These are phyloP conservation scores for Columba janthina DNA, from an alignment of 2,113 vertebrate species.

Conservation along the genomic window DNA sequence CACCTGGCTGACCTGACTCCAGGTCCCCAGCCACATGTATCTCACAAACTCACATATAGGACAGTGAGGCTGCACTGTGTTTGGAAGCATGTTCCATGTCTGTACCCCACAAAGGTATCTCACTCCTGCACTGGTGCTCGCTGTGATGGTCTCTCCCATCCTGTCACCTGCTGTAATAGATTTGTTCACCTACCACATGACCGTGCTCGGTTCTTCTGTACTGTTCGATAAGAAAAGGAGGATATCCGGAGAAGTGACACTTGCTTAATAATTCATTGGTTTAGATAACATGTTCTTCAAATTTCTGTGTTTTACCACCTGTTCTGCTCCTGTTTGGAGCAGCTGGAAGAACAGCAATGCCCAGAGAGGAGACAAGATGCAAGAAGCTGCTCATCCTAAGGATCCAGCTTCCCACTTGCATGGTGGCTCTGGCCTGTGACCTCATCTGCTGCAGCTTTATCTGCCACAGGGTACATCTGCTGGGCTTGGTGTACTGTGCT, in stretches of 20 bases:
- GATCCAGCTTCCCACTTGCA: background rate
- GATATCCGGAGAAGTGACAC: background rate
- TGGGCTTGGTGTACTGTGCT: background rate
- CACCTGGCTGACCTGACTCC: background rate
- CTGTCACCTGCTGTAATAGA: background rate
- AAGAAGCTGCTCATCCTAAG: background rate
- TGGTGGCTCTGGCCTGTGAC: background rate
- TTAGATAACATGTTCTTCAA: background rate
- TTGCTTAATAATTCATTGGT: background rate
- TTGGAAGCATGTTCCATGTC: fast-evolving
- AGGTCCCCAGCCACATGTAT: background rate
- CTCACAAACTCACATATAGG: background rate
- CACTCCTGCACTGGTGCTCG: background rate
- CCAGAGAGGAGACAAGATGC: background rate
- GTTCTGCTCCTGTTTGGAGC: background rate
- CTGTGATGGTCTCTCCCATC: background rate
- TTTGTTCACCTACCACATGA: background rate
- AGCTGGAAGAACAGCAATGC: background rate
- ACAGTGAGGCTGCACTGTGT: background rate
- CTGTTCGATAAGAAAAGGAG: background rate
- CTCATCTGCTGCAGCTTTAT: background rate
- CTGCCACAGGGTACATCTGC: background rate
- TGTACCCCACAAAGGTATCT: background rate
- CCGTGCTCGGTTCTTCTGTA: background rate
- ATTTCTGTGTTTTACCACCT: background rate